phyloP scores from a whole-genome alignment of 2,888 invertebrate species.

The Tipula vernalis region DNA sequence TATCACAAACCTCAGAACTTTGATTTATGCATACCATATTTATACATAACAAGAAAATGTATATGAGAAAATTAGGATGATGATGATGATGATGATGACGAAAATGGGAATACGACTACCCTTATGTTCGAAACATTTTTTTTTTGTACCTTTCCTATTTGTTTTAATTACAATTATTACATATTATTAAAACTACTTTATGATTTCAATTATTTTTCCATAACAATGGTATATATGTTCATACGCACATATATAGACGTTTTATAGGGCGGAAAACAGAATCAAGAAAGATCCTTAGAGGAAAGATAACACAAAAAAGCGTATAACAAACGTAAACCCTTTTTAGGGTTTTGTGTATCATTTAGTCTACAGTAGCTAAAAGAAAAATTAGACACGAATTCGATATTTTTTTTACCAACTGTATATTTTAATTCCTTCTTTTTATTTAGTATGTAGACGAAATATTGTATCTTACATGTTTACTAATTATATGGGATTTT shows the following conservation, averaged over 20 bases:
- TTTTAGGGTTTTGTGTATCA: neutral
- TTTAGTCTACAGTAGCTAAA: neutral
- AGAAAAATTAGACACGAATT: neutral
- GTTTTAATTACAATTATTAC: neutral
- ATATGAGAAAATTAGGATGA: neutral
- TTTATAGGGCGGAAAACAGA: neutral
- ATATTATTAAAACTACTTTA: neutral
- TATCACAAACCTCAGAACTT: neutral
- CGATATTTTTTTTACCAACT: neutral
- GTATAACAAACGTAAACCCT: neutral
- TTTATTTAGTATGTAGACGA: neutral
- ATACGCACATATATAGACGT: neutral
- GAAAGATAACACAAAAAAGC: neutral
- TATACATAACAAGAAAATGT: neutral
- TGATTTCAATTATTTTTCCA: neutral
- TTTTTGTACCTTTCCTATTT: neutral
- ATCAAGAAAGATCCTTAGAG: neutral
- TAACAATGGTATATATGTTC: neutral
- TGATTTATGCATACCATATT: neutral
- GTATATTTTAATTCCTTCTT: neutral
- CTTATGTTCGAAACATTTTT: neutral
- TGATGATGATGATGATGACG: neutral
- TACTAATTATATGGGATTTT: neutral
- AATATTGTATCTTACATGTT: constrained; percentile 4
- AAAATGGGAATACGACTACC: neutral